Evolutionary conservation across 2,888 invertebrate genomes (phyloP).

Genomic region (Tiliacea citrago): DNA sequence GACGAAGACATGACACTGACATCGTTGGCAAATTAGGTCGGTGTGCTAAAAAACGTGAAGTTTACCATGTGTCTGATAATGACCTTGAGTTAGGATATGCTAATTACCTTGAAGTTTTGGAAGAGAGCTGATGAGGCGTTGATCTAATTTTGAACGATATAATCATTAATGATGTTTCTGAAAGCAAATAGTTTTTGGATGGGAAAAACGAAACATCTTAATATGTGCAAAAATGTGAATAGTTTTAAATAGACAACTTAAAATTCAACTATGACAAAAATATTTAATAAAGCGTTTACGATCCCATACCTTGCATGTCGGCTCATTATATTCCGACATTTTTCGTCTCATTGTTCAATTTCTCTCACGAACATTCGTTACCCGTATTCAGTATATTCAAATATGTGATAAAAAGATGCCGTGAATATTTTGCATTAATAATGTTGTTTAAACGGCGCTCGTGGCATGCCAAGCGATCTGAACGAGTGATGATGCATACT

Average conservation of each 20-base stretch:
- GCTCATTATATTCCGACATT: constrained; percentile 42
- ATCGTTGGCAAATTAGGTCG: constrained; percentile 72
- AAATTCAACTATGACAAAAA: background rate
- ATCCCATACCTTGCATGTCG: constrained; percentile 34
- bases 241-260: background rate
- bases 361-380: constrained; percentile 55
- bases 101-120: constrained; percentile 57
- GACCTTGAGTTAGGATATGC: constrained; percentile 62
- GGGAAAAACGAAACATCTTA: background rate
- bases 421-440: constrained; percentile 62
- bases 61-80: constrained; percentile 68
- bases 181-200: constrained; percentile 8
- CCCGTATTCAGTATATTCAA: constrained; percentile 48
- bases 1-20: constrained; percentile 71
- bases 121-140: constrained; percentile 24
- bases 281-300: constrained; percentile 1
- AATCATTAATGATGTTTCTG: constrained; percentile 6
- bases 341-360: constrained; percentile 53
- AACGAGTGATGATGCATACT: constrained; percentile 63
- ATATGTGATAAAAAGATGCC: constrained; percentile 50
- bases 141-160: constrained; percentile 33
- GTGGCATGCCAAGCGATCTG: constrained; percentile 56
- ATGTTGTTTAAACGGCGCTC: constrained; percentile 42
- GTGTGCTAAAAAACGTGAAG: constrained; percentile 70
- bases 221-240: background rate